Evolutionary conservation across 1,140 invertebrate species (phyloP), one percentile per base, ranked within the genome.

Genomic region (Cepaea nemoralis): DNA sequence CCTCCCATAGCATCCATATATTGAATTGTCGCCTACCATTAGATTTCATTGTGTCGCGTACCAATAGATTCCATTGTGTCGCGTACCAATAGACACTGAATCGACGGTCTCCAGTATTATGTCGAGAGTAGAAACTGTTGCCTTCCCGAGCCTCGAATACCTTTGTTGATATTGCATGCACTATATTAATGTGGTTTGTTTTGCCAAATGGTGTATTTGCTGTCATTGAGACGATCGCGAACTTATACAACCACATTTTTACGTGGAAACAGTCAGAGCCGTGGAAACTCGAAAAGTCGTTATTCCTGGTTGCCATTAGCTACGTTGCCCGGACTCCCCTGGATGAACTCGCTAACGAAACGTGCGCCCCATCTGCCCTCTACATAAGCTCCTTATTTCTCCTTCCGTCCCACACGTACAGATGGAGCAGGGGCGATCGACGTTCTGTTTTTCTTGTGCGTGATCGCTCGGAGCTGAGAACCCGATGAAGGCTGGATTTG

Each of bases 371-470:
- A 63, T 31, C 16, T 63, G 59, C 59, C 59, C 59, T 63, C 27
- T 27, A 63, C 59, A 63, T 27, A 27, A 63, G 59, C 59, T 63
- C n/a, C 59, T 63, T 63, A 63, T 63, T 63, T 22, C 33, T 16
- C 27, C 59, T 63, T 63, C 59, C 59, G 59, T 63, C 59, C 16
- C 59, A 63, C 59, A 31, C 59, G 59, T 31, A 31, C 59, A 63
- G n/a, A 27, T 63, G 59, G 33, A 10, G 6, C 1, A 19, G n/a
- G 59, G n/a, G 59, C 33, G 59, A 22, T n/a, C n/a, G 27, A 19
- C 59, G 59, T 14, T 6, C n/a, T 63, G 59, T 63, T 63, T 63
- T 63, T 63, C 59, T 63, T 63, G 59, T 63, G 59, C 59, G 33
- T 27, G 59, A 63, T 31, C n/a, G 59, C n/a, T 31, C 2, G 22